Percentiles rank a stretch among this genome's conserved stretches.
Conservation (phyloP, 2,888 invertebrate species). For the Neoaliturus tenellus region DNA sequence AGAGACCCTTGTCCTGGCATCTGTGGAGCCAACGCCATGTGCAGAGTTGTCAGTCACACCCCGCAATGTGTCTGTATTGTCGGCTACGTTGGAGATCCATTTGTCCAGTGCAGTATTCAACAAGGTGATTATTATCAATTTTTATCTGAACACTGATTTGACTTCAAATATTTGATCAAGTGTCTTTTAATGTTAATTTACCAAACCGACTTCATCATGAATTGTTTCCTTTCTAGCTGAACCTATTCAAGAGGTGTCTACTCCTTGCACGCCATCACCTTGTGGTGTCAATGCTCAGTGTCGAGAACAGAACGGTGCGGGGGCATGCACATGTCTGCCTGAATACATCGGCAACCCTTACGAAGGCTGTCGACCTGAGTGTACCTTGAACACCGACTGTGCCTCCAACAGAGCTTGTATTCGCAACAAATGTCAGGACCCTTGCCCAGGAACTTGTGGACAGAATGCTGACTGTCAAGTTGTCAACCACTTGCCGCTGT, state of each 20-base stretch:
- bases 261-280: slow-evolving; percentile 84
- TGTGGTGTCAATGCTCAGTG: slow-evolving; percentile 85
- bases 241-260: slow-evolving; percentile 67
- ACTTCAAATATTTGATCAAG: not conserved
- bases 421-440: slow-evolving; percentile 81
- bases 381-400: slow-evolving; percentile 80
- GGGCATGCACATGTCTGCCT: slow-evolving; percentile 82
- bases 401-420: slow-evolving; percentile 79
- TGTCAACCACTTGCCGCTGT: slow-evolving; percentile 80
- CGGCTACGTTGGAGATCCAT: slow-evolving; percentile 77
- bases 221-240: slow-evolving; percentile 53
- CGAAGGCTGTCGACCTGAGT: slow-evolving; percentile 81
- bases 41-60: slow-evolving; percentile 74
- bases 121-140: slow-evolving; percentile 5
- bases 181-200: not conserved
- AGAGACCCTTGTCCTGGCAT: slow-evolving; percentile 72
- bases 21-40: slow-evolving; percentile 69
- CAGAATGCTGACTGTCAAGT: slow-evolving; percentile 81
- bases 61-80: slow-evolving; percentile 64
- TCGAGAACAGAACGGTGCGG: slow-evolving; percentile 82
- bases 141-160: no score
- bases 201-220: no score
- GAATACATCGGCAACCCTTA: slow-evolving; percentile 86
- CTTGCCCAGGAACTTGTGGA: slow-evolving; percentile 83
- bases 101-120: slow-evolving; percentile 72